Percentiles rank a stretch among this genome's conserved stretches.
Evolutionary conservation across 2,113 vertebrate genomes (phyloP).

Genomic region (Dermatemys mawii): DNA sequence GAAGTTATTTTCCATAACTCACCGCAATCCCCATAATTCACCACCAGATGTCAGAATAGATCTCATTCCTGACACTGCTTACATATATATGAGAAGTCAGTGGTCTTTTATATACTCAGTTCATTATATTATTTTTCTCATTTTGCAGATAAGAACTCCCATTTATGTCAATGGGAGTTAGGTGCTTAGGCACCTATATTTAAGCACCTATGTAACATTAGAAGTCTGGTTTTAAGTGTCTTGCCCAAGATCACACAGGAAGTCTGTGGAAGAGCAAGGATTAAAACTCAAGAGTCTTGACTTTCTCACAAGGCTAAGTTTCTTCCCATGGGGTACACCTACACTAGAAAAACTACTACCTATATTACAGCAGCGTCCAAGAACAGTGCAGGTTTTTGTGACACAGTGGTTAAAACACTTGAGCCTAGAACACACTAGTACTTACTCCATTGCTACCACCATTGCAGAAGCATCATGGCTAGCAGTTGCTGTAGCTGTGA

Average conservation of each 20-base stretch:
- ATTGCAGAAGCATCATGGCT: background rate
- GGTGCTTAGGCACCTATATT: background rate
- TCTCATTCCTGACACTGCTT: too few species aligned
- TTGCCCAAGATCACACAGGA: background rate
- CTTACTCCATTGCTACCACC: background rate
- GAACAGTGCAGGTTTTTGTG: background rate
- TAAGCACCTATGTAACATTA: background rate
- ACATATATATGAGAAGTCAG: background rate
- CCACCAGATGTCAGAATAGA: too few species aligned
- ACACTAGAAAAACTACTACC: background rate
- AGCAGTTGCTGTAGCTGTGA: background rate
- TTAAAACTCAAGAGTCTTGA: background rate
- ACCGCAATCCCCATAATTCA: too few species aligned
- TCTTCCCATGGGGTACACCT: background rate
- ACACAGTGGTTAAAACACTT: background rate
- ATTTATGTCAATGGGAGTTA: constrained; percentile 3
- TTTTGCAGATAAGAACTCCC: constrained; percentile 13
- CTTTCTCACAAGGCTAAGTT: background rate
- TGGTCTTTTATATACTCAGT: background rate
- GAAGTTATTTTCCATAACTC: too few species aligned
- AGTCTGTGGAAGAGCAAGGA: background rate
- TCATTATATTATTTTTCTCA: constrained; percentile 32
- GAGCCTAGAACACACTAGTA: background rate
- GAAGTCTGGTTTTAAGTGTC: background rate
- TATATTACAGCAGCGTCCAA: background rate